Base-by-base conservation (phyloP, 2,888 invertebrate genomes). In the Nesidiocoris tenuis region DNA sequence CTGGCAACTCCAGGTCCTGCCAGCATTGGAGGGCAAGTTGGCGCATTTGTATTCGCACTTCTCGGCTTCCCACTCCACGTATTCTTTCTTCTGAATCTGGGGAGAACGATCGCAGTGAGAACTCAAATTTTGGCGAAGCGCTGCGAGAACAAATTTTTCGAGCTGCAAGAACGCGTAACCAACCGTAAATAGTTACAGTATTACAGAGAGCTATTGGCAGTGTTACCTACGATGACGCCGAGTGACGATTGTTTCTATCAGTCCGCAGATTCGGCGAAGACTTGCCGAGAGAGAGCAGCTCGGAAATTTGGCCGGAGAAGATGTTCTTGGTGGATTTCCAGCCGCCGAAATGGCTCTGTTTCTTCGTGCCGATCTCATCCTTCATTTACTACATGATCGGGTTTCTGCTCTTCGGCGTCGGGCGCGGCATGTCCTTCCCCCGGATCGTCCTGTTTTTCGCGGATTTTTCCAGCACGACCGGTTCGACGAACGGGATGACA, bases 1-100 rank as follows among this genome's bases (percentile, higher is more conserved):
- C 90, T 90, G 80, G 91, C 90, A 0, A 90, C 90, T 0, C 90
- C 91, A 0, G 89, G 90, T 2, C 91, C 91, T 0, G 86, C 89
- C 21, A 90, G 90, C 0, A 82, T 86, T 1, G 84, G 86, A 80
- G 91, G 90, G 0, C 84, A 90, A 78, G 87, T 86, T 0, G 85
- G 88, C 0, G 88, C 89, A 0, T 84, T 90, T 0, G 80, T 90
- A 24, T 91, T 90, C 81, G 89, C 90, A 0, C 84, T 87, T 0
- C 83, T 91, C 17, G 90, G 90, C 22, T 88, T 91, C 55, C 91
- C 91, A 0, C 84, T 87, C 1, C 90, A 91, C 82, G 86, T 91
- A 77, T 87, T 89, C 76, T 84, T 91, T 22, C 83, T 88, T 57
- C 81, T 87, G 77, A 88, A 88, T 80, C 82, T 87, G 76, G 87